phyloP scores from a whole-genome alignment of 2,797 vertebrate genomes.

The Heterohyrax brucei region DNA sequence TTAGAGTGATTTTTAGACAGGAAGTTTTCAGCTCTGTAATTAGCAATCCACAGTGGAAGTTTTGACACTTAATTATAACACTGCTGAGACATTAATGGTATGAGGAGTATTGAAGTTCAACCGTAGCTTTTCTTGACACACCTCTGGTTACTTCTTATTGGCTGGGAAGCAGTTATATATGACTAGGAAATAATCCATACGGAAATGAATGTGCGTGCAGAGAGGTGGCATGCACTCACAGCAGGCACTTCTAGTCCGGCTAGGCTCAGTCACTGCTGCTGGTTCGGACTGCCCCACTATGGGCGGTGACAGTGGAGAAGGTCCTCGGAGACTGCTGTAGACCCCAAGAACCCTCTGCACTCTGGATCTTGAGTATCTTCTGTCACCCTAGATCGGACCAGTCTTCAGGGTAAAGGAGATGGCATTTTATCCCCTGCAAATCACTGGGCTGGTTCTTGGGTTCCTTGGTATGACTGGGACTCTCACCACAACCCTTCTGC shows the following conservation, averaged over 20 bases:
- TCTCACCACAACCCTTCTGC: conserved; percentile 95
- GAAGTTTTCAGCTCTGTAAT: conserved; percentile 81
- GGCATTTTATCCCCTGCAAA: conserved; percentile 91
- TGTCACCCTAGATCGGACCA: background rate
- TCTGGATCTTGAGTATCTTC: conserved; percentile 1
- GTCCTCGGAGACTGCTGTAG: background rate
- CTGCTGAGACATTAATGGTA: conserved; percentile 71
- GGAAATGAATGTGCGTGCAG: conserved; percentile 29
- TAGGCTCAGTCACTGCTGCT: conserved; percentile 62
- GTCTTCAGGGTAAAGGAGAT: conserved; percentile 81
- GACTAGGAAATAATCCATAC: conserved; percentile 69
- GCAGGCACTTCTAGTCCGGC: conserved; percentile 71
- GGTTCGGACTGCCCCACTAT: background rate
- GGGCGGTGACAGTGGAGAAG: background rate
- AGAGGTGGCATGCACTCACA: conserved; percentile 71
- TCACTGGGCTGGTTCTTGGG: conserved; percentile 92
- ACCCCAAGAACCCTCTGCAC: background rate
- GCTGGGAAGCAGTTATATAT: conserved; percentile 81
- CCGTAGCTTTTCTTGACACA: conserved; percentile 81
- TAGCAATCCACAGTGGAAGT: conserved; percentile 82
- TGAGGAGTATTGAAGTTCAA: conserved; percentile 73
- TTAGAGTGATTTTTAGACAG: conserved; percentile 62
- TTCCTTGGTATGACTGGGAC: conserved; percentile 93
- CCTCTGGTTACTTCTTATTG: conserved; percentile 82
- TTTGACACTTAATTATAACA: conserved; percentile 86